A percentile compares a stretch with the other conserved stretches of the same genome.
Conservation (phyloP, 2,888 invertebrate genomes). For the Agriopis marginaria region DNA sequence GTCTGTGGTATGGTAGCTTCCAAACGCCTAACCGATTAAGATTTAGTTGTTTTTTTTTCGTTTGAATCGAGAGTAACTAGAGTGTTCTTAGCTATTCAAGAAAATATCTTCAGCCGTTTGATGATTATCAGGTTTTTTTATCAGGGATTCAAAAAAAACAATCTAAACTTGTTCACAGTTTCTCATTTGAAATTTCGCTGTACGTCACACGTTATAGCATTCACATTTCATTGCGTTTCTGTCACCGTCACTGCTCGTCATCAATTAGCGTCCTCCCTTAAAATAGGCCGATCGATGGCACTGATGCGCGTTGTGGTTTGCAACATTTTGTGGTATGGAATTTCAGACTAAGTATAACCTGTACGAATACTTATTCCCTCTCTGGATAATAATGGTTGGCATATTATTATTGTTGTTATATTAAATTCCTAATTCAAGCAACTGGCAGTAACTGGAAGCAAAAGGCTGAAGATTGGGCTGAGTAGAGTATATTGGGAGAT, state of each 20-base stretch:
- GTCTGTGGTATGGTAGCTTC: too few species aligned
- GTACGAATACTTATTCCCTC: background rate
- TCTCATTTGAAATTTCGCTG: background rate
- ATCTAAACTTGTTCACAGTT: background rate
- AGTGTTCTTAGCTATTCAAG: too few species aligned
- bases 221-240: background rate
- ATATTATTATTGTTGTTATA: background rate
- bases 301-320: slow-evolving; percentile 27
- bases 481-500: too few species aligned
- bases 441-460: too few species aligned
- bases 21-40: too few species aligned
- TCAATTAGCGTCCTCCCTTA: slow-evolving; percentile 11
- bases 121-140: too few species aligned
- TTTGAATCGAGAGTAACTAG: too few species aligned
- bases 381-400: slow-evolving; percentile 3
- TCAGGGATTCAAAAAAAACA: too few species aligned
- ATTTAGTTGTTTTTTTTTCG: too few species aligned
- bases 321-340: slow-evolving; percentile 18
- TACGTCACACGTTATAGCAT: background rate
- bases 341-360: slow-evolving; percentile 14
- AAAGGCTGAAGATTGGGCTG: too few species aligned
- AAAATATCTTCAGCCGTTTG: too few species aligned
- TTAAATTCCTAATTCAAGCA: too few species aligned
- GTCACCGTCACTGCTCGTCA: background rate
- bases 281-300: slow-evolving; percentile 23